Conservation (phyloP, 2,113 vertebrate genomes). For the Gasterosteus nipponicus region DNA sequence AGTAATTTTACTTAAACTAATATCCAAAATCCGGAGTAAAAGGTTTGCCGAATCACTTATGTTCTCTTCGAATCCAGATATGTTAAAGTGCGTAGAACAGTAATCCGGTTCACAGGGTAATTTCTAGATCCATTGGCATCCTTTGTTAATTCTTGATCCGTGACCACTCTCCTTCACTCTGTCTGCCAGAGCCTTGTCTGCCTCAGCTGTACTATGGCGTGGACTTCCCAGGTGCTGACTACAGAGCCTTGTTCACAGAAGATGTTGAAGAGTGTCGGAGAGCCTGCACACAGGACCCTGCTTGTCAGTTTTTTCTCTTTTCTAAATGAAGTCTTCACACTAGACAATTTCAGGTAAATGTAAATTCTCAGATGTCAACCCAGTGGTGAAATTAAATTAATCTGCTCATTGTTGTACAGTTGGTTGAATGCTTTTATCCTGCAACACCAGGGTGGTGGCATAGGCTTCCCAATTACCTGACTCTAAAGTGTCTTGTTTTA, state of each 20-base stretch:
- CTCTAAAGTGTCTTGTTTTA: slow-evolving; percentile 19
- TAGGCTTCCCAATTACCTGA: not conserved
- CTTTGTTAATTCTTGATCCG: not conserved
- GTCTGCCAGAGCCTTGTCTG: slow-evolving; percentile 45
- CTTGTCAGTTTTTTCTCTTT: slow-evolving; percentile 73
- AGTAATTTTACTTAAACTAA: no score
- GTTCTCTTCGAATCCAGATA: no score
- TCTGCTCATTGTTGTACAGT: not conserved
- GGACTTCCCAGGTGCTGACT: slow-evolving; percentile 68
- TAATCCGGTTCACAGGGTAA: not conserved
- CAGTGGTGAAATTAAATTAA: not conserved
- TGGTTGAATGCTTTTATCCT: not conserved
- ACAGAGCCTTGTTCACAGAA: slow-evolving; percentile 45
- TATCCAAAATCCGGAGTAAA: no score
- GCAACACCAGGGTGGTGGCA: no score
- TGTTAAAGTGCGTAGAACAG: not conserved
- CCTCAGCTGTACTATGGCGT: slow-evolving; percentile 49
- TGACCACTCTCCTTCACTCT: not conserved
- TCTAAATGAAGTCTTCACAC: fast-evolving
- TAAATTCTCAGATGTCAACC: not conserved
- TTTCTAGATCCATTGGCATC: not conserved
- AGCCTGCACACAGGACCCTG: slow-evolving; percentile 68
- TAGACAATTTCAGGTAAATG: slow-evolving; percentile 6
- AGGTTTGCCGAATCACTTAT: no score
- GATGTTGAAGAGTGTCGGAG: slow-evolving; percentile 67